A percentile compares a stretch with the other conserved stretches of the same genome.
Conservation (phyloP, 2,113 vertebrate species). For the Neotoma lepida region DNA sequence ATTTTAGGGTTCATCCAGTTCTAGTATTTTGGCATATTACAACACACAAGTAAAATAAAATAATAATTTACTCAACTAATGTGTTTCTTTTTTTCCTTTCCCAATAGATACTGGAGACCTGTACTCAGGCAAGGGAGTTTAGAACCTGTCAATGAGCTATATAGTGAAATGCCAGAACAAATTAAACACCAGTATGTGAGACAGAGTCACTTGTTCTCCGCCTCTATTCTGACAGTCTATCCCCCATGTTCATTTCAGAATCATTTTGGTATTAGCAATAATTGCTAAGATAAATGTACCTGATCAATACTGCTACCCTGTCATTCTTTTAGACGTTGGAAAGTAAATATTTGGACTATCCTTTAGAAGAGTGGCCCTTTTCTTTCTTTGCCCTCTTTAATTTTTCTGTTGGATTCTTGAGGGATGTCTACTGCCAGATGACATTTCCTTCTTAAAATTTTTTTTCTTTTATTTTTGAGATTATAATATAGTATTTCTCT, state of each 20-base stretch:
- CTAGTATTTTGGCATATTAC: neutral
- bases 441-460: neutral
- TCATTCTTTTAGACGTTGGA: neutral
- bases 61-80: neutral
- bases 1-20: neutral
- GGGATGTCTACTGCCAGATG: neutral
- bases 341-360: neutral
- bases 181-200: neutral
- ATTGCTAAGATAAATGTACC: neutral
- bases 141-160: neutral
- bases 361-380: neutral
- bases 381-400: neutral
- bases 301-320: neutral
- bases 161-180: neutral
- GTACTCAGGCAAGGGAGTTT: neutral
- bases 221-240: neutral
- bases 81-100: constrained; percentile 15
- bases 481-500: neutral
- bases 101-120: neutral
- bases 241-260: neutral
- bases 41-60: constrained; percentile 50
- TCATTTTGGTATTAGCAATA: neutral
- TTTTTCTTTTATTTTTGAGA: neutral
- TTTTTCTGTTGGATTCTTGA: neutral
- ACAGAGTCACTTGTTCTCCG: neutral